phyloP scores from a whole-genome alignment of 35 echinoderm and acorn worm genomes.

The Patiria miniata region DNA sequence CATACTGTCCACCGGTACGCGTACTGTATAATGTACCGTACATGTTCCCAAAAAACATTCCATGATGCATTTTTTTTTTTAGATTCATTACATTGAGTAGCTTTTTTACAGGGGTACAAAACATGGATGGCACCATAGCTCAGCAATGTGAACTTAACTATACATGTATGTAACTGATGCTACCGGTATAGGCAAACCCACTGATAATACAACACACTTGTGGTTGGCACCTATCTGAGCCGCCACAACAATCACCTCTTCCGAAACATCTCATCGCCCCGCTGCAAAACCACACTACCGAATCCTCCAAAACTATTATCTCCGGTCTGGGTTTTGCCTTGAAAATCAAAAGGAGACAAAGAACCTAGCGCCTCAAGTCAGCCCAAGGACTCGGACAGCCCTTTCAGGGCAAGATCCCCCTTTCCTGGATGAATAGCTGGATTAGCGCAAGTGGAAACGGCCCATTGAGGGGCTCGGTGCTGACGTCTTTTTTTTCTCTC shows the following conservation, averaged over 20 bases:
- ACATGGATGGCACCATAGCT: too few relatives aligned
- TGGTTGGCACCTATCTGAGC: not conserved
- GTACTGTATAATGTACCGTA: too few relatives aligned
- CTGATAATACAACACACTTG: slow-evolving; percentile 16
- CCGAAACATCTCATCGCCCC: not conserved
- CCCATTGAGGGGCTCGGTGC: not conserved
- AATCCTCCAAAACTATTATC: not conserved
- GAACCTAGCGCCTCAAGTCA: not conserved
- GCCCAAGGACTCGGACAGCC: not conserved
- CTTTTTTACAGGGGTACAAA: too few relatives aligned
- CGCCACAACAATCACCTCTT: slow-evolving; percentile 1
- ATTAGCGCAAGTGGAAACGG: slow-evolving; percentile 27
- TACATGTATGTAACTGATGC: too few relatives aligned
- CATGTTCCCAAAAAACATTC: too few relatives aligned
- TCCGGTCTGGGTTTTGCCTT: not conserved
- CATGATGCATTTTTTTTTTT: too few relatives aligned
- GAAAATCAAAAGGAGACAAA: not conserved
- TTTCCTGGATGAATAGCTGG: not conserved
- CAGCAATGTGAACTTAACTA: too few relatives aligned
- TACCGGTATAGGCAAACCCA: not conserved
- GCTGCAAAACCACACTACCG: not conserved
- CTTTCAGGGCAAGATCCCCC: too few relatives aligned
- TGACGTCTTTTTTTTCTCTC: not conserved
- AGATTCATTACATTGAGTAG: too few relatives aligned
- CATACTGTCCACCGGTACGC: too few relatives aligned